Base-by-base conservation (phyloP, 2,888 invertebrate species). In the Ophraella communa region DNA sequence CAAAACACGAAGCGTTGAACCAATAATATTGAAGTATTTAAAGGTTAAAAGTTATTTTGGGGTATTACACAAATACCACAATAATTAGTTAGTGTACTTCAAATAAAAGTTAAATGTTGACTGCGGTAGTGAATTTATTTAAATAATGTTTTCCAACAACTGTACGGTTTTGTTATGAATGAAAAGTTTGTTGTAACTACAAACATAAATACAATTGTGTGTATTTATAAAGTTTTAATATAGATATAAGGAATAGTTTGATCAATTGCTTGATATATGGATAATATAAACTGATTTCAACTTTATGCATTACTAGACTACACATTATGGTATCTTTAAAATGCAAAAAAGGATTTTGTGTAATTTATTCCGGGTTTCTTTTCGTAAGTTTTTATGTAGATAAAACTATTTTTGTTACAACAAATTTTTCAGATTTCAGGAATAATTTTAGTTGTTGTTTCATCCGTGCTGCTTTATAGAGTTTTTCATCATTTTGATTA, bases 401-500 rank as follows among this genome's bases (percentile, higher is more conserved):
- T n/a, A n/a, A n/a, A n/a, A n/a, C n/a, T n/a, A n/a, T n/a, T n/a
- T n/a, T 21, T 47, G 11, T 60, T 56, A 56, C 17, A 23, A 17
- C 30, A 51, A 27, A 58, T 64, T 44, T 71, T 75, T 81, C 81
- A 89, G 89, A 83, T 88, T 81, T 87, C 87, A 76, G 89, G 88
- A 74, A 79, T 85, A 35, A 81, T 86, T 56, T 79, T 88, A 68
- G 85, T 86, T 68, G 83, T 83, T 56, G 83, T 83, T 18, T 86
- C 87, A 67, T 84, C 86, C n/a, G 84, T 84, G 74, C 83, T 88
- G 66, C 76, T 87, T 44, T 87, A 88, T 77, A 85, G 83, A 73
- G 79, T 89, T 67, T 85, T 87, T 64, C 83, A 86, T 65, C 87
- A 87, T 75, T 85, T 85, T 51, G 84, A 86, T 68, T 86, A 89